Conservation (phyloP, 2,113 vertebrate species). For the Cnemophilus loriae region DNA sequence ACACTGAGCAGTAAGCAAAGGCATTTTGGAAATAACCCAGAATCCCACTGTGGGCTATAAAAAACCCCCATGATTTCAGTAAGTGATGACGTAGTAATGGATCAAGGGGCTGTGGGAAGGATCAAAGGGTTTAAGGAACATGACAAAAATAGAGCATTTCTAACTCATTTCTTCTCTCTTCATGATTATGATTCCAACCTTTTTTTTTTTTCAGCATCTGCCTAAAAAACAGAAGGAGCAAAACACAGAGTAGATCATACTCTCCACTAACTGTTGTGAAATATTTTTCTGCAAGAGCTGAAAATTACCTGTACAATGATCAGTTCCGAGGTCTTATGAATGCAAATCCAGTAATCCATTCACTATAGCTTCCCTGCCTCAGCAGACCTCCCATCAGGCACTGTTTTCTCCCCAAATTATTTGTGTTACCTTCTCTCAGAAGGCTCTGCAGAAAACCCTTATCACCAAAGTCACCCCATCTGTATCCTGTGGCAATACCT, state of each 20-base stretch:
- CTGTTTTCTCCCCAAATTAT: background rate
- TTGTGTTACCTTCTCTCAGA: background rate
- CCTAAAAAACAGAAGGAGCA: background rate
- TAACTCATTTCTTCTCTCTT: background rate
- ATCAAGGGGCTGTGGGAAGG: constrained; percentile 28
- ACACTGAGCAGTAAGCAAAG: background rate
- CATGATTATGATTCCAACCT: background rate
- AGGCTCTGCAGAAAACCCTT: background rate
- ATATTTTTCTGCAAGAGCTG: background rate
- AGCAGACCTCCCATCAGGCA: background rate
- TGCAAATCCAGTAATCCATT: background rate
- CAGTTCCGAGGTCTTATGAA: background rate
- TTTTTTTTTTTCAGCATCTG: background rate
- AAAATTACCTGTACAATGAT: background rate
- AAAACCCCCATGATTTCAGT: background rate
- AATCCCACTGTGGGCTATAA: background rate
- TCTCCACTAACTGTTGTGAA: background rate
- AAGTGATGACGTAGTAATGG: background rate
- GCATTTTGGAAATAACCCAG: constrained; percentile 21
- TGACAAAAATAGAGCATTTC: constrained; percentile 46
- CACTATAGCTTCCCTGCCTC: background rate
- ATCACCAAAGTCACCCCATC: background rate
- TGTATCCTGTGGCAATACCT: background rate
- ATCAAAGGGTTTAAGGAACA: constrained; percentile 43
- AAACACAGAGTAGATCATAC: background rate